phyloP scores from a whole-genome alignment of 1,140 invertebrate species.

The Cyclina sinensis region DNA sequence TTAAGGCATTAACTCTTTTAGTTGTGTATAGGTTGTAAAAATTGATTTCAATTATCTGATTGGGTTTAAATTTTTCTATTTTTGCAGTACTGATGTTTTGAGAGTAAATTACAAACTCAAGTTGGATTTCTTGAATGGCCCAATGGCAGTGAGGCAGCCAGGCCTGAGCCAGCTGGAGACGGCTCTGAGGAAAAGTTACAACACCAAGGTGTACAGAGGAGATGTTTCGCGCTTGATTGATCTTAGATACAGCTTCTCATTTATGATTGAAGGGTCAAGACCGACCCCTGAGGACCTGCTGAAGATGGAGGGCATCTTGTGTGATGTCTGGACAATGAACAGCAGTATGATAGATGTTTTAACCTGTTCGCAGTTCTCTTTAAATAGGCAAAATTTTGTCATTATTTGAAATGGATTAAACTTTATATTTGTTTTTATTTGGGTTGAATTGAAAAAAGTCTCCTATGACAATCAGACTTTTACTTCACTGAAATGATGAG shows the following conservation, averaged over 20 bases:
- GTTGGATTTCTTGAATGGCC: background rate
- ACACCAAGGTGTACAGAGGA: conserved; percentile 43
- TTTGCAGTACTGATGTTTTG: conserved; percentile 37
- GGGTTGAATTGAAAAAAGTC: no score
- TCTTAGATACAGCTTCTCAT: background rate
- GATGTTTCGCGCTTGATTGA: conserved; percentile 10
- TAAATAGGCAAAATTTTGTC: no score
- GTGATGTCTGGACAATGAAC: conserved; percentile 16
- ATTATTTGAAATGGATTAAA: no score
- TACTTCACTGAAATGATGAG: no score
- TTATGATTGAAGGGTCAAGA: conserved; percentile 39
- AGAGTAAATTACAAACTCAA: conserved; percentile 31
- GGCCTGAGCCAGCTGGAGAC: background rate
- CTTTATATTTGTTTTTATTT: no score
- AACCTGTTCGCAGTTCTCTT: no score
- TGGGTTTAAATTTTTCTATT: no score
- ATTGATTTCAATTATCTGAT: no score
- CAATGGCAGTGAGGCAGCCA: background rate
- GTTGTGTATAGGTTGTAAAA: no score
- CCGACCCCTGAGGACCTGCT: background rate
- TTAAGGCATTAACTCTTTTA: no score
- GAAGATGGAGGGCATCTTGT: conserved; percentile 14
- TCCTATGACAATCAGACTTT: no score
- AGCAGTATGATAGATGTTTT: no score
- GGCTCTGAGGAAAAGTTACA: conserved; percentile 19